Evolutionary conservation across 1,140 invertebrate genomes (phyloP).

Genomic region (Brachionus calyciflorus): DNA sequence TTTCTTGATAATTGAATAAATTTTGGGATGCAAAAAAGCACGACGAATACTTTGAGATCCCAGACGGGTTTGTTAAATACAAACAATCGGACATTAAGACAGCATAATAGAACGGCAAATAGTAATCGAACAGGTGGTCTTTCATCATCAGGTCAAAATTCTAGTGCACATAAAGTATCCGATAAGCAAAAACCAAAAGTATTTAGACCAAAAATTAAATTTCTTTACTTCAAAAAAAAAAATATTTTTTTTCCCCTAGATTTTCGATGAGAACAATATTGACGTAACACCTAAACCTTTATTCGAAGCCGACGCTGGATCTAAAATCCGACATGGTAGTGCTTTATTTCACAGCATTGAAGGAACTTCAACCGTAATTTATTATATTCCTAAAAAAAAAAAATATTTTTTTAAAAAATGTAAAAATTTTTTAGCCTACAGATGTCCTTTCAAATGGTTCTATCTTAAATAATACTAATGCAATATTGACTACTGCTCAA

Average conservation of each 20-base stretch:
- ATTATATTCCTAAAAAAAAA: not conserved
- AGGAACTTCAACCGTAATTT: slow-evolving; percentile 40
- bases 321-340: slow-evolving; percentile 37
- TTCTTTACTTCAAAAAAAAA: not conserved
- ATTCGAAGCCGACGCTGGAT: not conserved
- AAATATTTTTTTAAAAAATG: not conserved
- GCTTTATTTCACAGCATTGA: slow-evolving; percentile 46
- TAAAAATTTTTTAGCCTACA: not conserved
- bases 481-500: slow-evolving; percentile 28
- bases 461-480: slow-evolving; percentile 35
- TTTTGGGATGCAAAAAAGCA: slow-evolving; percentile 31
- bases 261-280: slow-evolving; percentile 25
- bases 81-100: not conserved
- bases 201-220: not conserved
- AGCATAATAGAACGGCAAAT: slow-evolving; percentile 28
- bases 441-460: slow-evolving; percentile 40
- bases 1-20: not conserved
- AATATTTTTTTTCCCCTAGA: slow-evolving; percentile 1
- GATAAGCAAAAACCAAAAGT: slow-evolving; percentile 32
- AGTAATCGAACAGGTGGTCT: slow-evolving; percentile 26
- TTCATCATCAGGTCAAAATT: slow-evolving; percentile 41
- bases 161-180: slow-evolving; percentile 2
- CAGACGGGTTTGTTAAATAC: slow-evolving; percentile 6
- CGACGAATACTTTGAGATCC: slow-evolving; percentile 2
- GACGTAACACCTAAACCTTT: slow-evolving; percentile 38